These are phyloP conservation scores for Coleophora deauratella DNA, from an alignment of 2,888 invertebrate species.

Conservation along the genomic window DNA sequence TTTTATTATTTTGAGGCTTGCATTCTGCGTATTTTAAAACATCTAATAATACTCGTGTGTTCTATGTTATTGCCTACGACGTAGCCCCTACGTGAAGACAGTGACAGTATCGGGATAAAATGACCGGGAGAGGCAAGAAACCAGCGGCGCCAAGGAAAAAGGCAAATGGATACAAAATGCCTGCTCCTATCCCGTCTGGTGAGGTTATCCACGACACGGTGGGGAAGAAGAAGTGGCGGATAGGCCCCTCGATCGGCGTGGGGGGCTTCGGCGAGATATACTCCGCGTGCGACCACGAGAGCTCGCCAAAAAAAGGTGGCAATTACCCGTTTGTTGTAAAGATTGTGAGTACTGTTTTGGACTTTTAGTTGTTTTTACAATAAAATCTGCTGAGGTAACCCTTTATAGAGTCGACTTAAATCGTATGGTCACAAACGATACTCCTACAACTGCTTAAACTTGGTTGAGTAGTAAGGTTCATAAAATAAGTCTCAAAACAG, in stretches of 20 bases:
- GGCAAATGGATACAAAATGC: constrained; percentile 72
- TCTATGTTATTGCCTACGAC: too few relatives aligned
- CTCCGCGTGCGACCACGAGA: constrained; percentile 79
- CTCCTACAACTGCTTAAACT: not conserved
- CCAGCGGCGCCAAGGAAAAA: constrained; percentile 53
- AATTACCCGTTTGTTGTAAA: constrained; percentile 82
- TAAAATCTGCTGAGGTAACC: too few relatives aligned
- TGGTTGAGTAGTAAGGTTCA: too few relatives aligned
- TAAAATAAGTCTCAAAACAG: too few relatives aligned
- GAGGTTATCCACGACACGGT: constrained; percentile 83
- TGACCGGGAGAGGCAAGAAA: constrained; percentile 53
- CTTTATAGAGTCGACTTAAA: too few relatives aligned
- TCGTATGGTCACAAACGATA: too few relatives aligned
- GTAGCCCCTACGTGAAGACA: too few relatives aligned
- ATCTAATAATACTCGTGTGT: too few relatives aligned
- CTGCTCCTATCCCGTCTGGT: constrained; percentile 82
- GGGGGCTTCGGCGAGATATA: constrained; percentile 98
- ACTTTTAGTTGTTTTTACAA: too few relatives aligned
- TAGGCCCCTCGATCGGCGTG: constrained; percentile 90
- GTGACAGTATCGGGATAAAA: constrained; percentile 15
- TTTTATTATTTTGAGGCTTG: too few relatives aligned
- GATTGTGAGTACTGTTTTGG: constrained; percentile 76
- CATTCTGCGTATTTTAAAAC: too few relatives aligned
- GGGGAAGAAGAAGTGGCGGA: constrained; percentile 85
- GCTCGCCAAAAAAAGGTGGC: constrained; percentile 61